Evolutionary conservation across 2,113 vertebrate species (phyloP).

Genomic region (Epinephelus fuscoguttatus): DNA sequence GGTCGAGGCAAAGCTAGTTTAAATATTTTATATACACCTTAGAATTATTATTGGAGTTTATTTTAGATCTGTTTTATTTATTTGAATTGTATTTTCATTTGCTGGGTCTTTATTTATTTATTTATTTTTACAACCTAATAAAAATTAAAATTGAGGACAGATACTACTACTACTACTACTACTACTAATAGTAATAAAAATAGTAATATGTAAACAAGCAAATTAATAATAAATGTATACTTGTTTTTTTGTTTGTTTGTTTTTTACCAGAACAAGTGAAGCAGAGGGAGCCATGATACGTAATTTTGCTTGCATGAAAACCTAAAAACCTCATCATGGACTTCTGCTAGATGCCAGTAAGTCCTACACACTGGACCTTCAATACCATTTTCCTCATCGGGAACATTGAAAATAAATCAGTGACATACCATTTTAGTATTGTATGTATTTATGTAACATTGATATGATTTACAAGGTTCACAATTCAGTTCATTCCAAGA

Average conservation of each 20-base stretch:
- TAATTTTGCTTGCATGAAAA: no score
- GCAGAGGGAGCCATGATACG: no score
- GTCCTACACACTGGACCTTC: no score
- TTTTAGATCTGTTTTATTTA: background rate
- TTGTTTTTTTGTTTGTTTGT: background rate
- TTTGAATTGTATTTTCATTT: background rate
- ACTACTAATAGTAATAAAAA: no score
- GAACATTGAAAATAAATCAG: slow-evolving; percentile 6
- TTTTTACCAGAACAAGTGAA: no score
- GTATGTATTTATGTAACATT: slow-evolving; percentile 54
- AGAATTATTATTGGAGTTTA: background rate
- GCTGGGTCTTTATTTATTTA: background rate
- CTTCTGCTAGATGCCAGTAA: no score
- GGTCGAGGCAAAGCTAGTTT: background rate
- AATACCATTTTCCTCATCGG: background rate
- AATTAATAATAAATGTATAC: no score
- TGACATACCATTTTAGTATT: slow-evolving; percentile 6
- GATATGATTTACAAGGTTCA: slow-evolving; percentile 38
- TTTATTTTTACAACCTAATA: no score
- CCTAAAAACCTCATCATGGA: no score
- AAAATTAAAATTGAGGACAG: no score
- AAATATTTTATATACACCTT: background rate
- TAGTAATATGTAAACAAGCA: no score
- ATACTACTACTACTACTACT: no score
- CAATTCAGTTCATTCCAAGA: slow-evolving; percentile 26